Evolutionary conservation across 2,113 vertebrate genomes (phyloP).

Genomic region (Malurus elegans): DNA sequence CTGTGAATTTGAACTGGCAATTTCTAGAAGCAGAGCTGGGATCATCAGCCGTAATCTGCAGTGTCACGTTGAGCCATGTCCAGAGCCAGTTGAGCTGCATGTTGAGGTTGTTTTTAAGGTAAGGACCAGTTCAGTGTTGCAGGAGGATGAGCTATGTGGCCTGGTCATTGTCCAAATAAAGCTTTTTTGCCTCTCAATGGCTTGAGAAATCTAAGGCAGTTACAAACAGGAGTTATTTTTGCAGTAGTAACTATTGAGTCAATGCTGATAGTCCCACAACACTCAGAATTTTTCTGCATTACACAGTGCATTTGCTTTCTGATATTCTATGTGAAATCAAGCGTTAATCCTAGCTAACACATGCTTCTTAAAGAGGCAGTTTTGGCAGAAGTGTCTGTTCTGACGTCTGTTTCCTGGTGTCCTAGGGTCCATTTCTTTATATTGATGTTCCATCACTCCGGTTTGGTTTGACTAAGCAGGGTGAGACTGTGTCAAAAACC

Average conservation of each 20-base stretch:
- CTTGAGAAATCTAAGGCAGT: not conserved
- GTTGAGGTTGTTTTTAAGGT: constrained; percentile 90
- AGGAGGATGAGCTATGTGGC: not conserved
- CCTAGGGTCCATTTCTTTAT: constrained; percentile 83
- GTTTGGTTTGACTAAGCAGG: constrained; percentile 82
- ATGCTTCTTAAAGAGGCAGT: not conserved
- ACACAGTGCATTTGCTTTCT: not conserved
- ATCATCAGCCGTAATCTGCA: constrained; percentile 65
- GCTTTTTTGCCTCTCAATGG: not conserved
- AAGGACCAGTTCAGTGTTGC: not conserved
- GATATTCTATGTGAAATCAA: not conserved
- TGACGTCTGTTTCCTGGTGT: not conserved
- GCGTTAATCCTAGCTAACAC: not conserved
- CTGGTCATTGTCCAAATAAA: not conserved
- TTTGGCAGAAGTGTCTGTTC: not conserved
- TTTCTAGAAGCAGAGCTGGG: constrained; percentile 80
- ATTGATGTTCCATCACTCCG: constrained; percentile 77
- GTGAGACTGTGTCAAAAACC: constrained; percentile 54
- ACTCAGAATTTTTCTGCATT: not conserved
- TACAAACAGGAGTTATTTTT: not conserved
- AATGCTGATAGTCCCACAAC: not conserved
- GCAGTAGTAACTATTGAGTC: not conserved
- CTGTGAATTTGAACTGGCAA: constrained; percentile 76
- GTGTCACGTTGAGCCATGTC: constrained; percentile 76
- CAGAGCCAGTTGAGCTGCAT: constrained; percentile 73